Percentiles rank a stretch among this genome's conserved stretches.
Evolutionary conservation across 2,113 vertebrate genomes (phyloP).

Genomic region (Tychaedon coryphoeus): DNA sequence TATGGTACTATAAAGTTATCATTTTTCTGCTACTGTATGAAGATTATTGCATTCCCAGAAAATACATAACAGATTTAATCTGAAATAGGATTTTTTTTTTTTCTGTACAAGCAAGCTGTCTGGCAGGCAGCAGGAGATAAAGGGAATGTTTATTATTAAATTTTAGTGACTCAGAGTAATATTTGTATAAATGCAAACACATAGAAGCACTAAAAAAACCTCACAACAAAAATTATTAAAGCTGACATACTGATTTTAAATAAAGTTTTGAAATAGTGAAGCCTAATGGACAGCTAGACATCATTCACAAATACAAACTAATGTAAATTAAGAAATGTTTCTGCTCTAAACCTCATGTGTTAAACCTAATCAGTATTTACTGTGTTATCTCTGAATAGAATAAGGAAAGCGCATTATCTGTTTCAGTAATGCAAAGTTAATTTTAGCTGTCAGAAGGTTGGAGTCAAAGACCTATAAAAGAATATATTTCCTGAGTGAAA

Average conservation of each 20-base stretch:
- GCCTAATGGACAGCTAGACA: not conserved
- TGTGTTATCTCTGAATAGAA: not conserved
- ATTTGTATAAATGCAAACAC: not conserved
- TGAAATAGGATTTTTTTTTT: not conserved
- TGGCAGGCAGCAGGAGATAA: not conserved
- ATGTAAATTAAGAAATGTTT: not conserved
- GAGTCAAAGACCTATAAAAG: constrained; percentile 36
- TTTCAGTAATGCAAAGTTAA: constrained; percentile 31
- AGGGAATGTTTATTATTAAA: not conserved
- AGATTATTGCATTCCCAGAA: not conserved
- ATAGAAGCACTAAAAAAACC: not conserved
- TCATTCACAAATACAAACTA: not conserved
- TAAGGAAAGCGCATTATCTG: not conserved
- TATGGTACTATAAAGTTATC: not conserved
- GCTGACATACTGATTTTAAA: not conserved
- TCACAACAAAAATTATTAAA: not conserved
- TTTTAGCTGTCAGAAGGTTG: constrained; percentile 37
- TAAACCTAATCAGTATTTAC: constrained; percentile 19
- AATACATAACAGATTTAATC: not conserved
- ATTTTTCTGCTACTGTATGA: not conserved
- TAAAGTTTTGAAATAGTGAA: not conserved
- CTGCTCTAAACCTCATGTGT: not conserved
- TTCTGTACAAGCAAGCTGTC: not conserved
- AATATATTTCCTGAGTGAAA: constrained; percentile 19
- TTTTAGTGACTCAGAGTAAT: not conserved